Evolutionary conservation across 1,140 invertebrate species (phyloP), one percentile per base, ranked within the genome.

Genomic region (Harpegnathos saltator): DNA sequence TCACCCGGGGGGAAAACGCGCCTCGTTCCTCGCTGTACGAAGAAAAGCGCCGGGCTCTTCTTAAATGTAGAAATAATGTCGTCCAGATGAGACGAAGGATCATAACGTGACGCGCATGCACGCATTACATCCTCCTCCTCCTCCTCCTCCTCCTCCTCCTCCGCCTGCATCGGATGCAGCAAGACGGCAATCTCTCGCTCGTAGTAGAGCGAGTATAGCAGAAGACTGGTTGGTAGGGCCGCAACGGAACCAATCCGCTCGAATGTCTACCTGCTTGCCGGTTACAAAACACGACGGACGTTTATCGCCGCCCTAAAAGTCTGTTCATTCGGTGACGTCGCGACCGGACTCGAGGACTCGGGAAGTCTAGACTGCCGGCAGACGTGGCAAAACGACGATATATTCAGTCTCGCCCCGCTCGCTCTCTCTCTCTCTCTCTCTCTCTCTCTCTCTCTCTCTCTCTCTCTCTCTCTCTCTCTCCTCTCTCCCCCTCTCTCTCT

Each of bases 331-430:
- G 85, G 85, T 90, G 91, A 91, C 89, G 88, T 92, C 86, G 88
- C 80, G 58, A 61, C 54, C 72, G 72, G 84, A 86, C 81, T 83
- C 66, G 33, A 82, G 78, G 82, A 77, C 72, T 87, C 85, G 48
- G 52, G 17, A 85, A 87, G 91, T 92, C 91, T 92, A 92, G 92
- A 92, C 92, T 91, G 91, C 87, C 83, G 90, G 92, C 90, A 92
- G 91, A 92, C 92, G 86, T 90, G 90, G 89, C 91, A 92, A 92
- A 92, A 92, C 91, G 86, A 92, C 89, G 89, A 91, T 89, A 86
- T 85, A 85, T 89, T 71, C 68, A 62, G 65, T 68, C 59, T 66
- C 77, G 68, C 54, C 74, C 62, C 77, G 65, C 61, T 73, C 38
- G 4, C 38, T 44, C 38, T 44, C 38, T 44, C 38, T 44, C 38